Conservation (phyloP, 2,888 invertebrate species). For the Zelleria hepariella region DNA sequence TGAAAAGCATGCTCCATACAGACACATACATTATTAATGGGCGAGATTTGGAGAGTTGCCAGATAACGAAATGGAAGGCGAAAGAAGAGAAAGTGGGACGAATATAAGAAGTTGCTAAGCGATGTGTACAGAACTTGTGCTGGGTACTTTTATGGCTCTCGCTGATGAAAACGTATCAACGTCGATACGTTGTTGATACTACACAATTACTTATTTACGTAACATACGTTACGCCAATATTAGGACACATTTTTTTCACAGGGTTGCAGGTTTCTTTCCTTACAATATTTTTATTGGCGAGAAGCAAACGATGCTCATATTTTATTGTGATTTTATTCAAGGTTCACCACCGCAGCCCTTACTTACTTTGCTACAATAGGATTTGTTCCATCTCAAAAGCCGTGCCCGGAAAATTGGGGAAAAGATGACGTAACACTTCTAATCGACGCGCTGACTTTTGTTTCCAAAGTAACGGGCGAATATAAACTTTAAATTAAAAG, state of each 20-base stretch:
- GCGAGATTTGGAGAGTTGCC: not conserved
- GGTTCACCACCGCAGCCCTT: no score
- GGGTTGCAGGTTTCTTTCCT: not conserved
- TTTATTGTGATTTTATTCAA: no score
- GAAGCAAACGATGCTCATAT: no score
- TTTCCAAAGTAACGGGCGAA: not conserved
- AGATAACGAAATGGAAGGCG: not conserved
- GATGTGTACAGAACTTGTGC: not conserved
- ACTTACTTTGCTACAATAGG: not conserved
- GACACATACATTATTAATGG: not conserved
- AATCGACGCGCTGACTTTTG: not conserved
- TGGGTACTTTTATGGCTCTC: not conserved
- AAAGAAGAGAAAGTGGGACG: not conserved
- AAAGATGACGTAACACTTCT: not conserved
- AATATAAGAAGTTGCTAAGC: not conserved
- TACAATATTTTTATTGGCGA: no score
- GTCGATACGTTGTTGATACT: not conserved
- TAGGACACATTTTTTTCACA: no score
- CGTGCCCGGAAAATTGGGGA: not conserved
- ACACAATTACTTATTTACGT: not conserved
- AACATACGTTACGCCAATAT: not conserved
- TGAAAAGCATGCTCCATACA: not conserved
- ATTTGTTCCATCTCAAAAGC: no score
- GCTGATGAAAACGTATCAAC: not conserved
- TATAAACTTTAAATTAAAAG: not conserved